These are phyloP conservation scores for Macaria notata DNA, from an alignment of 2,888 invertebrate genomes.

Conservation along the genomic window DNA sequence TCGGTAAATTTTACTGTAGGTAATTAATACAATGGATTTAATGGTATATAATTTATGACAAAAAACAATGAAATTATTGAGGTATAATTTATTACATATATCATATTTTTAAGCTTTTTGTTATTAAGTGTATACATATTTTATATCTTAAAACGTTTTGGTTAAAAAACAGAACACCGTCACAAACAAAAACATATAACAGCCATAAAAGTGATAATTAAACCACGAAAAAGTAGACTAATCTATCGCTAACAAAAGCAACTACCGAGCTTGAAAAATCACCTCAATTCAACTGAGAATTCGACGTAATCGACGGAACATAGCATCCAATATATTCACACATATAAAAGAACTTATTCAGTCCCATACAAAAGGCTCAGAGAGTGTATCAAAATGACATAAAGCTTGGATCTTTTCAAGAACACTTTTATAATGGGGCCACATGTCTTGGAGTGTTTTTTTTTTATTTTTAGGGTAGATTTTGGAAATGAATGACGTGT, in stretches of 20 bases:
- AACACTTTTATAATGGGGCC: conserved; percentile 71
- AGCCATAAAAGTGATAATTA: conserved; percentile 54
- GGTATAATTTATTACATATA: too few relatives aligned
- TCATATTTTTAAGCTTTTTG: too few relatives aligned
- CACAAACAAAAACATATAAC: conserved; percentile 26
- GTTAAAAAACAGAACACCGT: too few relatives aligned
- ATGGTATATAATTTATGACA: too few relatives aligned
- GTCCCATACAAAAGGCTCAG: conserved; percentile 65
- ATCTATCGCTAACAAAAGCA: conserved; percentile 70
- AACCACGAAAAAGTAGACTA: conserved; percentile 52
- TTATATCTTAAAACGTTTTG: too few relatives aligned
- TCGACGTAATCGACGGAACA: conserved; percentile 47
- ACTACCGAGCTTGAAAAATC: conserved; percentile 81
- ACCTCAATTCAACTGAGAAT: conserved; percentile 73
- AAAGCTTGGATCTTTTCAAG: conserved; percentile 71
- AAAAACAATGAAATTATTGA: too few relatives aligned
- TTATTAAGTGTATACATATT: too few relatives aligned
- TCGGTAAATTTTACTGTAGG: too few relatives aligned
- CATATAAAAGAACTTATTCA: conserved; percentile 56
- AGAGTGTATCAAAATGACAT: conserved; percentile 82
- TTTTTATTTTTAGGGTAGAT: conserved; percentile 53
- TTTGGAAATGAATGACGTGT: conserved; percentile 78
- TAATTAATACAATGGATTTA: too few relatives aligned
- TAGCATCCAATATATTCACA: conserved; percentile 57
- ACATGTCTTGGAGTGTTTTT: conserved; percentile 63